Evolutionary conservation across 2,888 invertebrate genomes (phyloP).

Genomic region (Teleogryllus oceanicus): DNA sequence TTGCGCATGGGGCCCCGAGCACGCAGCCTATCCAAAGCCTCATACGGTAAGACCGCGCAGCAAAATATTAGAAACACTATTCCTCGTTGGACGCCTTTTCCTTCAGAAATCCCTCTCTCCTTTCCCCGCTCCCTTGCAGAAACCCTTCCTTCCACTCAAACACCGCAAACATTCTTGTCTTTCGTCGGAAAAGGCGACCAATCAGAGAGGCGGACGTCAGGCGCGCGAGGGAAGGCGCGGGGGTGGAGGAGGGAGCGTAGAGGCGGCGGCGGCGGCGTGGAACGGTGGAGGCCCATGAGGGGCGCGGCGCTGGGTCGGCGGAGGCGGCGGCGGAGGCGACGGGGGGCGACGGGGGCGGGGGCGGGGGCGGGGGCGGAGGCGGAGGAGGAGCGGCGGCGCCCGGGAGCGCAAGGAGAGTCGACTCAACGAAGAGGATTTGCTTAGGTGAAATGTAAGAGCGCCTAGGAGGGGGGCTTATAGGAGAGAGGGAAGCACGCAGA

Average conservation of each 20-base stretch:
- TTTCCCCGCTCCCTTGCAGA: background rate
- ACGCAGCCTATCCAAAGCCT: slow-evolving; percentile 1
- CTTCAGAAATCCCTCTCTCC: slow-evolving; percentile 24
- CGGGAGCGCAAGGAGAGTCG: slow-evolving; percentile 18
- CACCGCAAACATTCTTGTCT: slow-evolving; percentile 21
- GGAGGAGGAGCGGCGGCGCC: background rate
- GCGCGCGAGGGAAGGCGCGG: background rate
- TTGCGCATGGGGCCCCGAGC: background rate
- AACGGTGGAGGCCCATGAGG: background rate
- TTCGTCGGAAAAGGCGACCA: slow-evolving; percentile 1
- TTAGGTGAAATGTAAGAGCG: slow-evolving; percentile 19
- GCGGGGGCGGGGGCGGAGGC: background rate
- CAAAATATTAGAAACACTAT: slow-evolving; percentile 24
- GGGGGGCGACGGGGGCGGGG: background rate
- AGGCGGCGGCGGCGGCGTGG: background rate
- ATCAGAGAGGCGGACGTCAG: slow-evolving; percentile 9
- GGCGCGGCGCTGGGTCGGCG: background rate
- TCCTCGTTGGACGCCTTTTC: slow-evolving; percentile 32
- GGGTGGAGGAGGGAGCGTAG: background rate
- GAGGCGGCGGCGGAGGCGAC: background rate
- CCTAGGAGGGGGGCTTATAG: slow-evolving; percentile 4
- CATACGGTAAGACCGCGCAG: background rate
- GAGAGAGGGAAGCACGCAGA: slow-evolving; percentile 21
- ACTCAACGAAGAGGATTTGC: slow-evolving; percentile 18
- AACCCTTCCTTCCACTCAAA: slow-evolving; percentile 23